These are phyloP conservation scores for Chiridota heheva DNA, from an alignment of 35 echinoderm and acorn worm genomes.

Conservation along the genomic window DNA sequence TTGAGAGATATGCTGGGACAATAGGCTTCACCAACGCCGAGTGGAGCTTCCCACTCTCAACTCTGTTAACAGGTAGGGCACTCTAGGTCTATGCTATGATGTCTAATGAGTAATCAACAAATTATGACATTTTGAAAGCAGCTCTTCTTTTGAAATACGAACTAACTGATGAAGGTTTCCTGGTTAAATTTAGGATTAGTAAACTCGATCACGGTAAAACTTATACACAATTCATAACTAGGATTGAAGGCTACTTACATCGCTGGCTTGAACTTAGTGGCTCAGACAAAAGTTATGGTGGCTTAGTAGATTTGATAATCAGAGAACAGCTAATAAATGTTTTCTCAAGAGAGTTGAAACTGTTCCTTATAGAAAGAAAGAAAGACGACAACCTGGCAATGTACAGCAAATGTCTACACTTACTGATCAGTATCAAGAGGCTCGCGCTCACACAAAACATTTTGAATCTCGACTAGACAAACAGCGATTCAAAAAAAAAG, in stretches of 20 bases:
- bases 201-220: slow-evolving; percentile 21
- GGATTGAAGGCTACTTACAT: slow-evolving; percentile 15
- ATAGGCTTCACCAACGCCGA: no score
- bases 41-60: slow-evolving; percentile 41
- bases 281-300: slow-evolving; percentile 3
- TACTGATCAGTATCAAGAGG: no score
- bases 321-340: slow-evolving; percentile 37
- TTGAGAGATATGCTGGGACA: no score
- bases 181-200: slow-evolving; percentile 20
- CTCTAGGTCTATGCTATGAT: slow-evolving; percentile 59
- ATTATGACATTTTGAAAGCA: slow-evolving; percentile 53
- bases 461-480: no score
- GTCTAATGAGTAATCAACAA: slow-evolving; percentile 24
- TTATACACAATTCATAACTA: background rate
- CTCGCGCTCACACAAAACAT: no score
- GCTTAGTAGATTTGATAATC: slow-evolving; percentile 40
- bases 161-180: slow-evolving; percentile 49
- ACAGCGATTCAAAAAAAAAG: no score
- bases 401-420: no score
- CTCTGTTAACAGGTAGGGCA: slow-evolving; percentile 52
- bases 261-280: slow-evolving; percentile 42
- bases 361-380: slow-evolving; percentile 48
- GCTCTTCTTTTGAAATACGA: slow-evolving; percentile 52
- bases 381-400: no score
- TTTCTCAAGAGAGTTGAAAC: background rate